Evolutionary conservation across 2,888 invertebrate species (phyloP).

Genomic region (Diarsia rubi): DNA sequence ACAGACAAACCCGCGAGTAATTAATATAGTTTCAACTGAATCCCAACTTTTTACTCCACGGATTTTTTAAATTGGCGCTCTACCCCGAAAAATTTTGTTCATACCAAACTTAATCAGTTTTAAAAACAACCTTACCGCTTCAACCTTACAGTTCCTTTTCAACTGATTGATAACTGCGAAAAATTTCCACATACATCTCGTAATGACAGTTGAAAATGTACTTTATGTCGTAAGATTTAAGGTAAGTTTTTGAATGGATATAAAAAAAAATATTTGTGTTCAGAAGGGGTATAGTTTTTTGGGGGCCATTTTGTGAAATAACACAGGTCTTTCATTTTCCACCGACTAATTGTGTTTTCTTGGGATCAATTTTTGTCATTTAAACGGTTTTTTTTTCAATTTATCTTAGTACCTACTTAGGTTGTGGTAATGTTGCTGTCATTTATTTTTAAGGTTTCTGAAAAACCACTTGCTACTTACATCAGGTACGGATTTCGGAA

Average conservation of each 20-base stretch:
- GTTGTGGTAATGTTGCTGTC: no score
- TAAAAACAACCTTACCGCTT: not conserved
- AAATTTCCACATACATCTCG: slow-evolving; percentile 12
- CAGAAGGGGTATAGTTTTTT: slow-evolving; percentile 37
- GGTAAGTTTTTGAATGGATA: slow-evolving; percentile 3
- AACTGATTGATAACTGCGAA: not conserved
- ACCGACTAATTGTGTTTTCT: slow-evolving; percentile 62
- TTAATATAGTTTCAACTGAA: slow-evolving; percentile 48
- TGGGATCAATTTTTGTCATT: slow-evolving; percentile 58
- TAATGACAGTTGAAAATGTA: not conserved
- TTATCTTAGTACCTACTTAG: slow-evolving; percentile 1
- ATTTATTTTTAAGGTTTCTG: slow-evolving; percentile 25
- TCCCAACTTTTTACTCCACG: slow-evolving; percentile 42
- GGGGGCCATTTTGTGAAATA: slow-evolving; percentile 71
- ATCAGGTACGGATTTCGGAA: not conserved
- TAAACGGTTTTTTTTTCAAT: slow-evolving; percentile 14
- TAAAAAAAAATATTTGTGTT: slow-evolving; percentile 26
- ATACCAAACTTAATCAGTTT: slow-evolving; percentile 18
- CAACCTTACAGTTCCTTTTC: not conserved
- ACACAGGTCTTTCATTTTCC: slow-evolving; percentile 59
- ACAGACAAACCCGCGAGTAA: slow-evolving; percentile 23
- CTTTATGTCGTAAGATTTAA: rapidly evolving
- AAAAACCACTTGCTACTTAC: no score
- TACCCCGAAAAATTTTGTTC: slow-evolving; percentile 44
- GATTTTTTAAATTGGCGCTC: slow-evolving; percentile 75